Evolutionary conservation across 2,888 invertebrate genomes (phyloP).

Genomic region (Platycheirus albimanus): DNA sequence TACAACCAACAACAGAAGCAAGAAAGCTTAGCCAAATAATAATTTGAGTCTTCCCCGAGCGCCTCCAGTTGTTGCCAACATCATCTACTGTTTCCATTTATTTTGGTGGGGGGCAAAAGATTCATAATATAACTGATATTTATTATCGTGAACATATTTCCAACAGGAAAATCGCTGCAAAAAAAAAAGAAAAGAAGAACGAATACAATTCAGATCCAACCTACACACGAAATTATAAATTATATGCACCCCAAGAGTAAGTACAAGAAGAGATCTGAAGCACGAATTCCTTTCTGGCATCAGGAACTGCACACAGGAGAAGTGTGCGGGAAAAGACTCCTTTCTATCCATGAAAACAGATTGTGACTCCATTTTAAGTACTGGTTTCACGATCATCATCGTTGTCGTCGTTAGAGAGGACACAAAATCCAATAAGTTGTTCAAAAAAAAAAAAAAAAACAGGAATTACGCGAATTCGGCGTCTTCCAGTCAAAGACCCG

Average conservation of each 20-base stretch:
- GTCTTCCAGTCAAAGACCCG: conserved; percentile 70
- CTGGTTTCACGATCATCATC: conserved; percentile 69
- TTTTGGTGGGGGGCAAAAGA: conserved; percentile 6
- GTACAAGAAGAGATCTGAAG: conserved; percentile 55
- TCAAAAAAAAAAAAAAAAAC: neutral
- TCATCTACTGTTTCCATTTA: conserved; percentile 17
- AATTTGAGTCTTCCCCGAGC: conserved; percentile 30
- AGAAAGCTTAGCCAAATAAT: conserved; percentile 70
- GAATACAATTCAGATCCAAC: conserved; percentile 46
- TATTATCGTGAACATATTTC: conserved; percentile 46
- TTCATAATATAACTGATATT: conserved; percentile 58
- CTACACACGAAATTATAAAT: conserved; percentile 69
- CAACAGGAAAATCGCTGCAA: conserved; percentile 17
- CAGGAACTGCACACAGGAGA: conserved; percentile 1
- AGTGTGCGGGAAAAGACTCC: conserved; percentile 33
- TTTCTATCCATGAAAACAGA: conserved; percentile 59
- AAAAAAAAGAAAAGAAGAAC: conserved; percentile 26
- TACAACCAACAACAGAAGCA: conserved; percentile 58
- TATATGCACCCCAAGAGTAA: conserved; percentile 61
- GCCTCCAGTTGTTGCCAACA: conserved; percentile 18
- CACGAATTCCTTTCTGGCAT: conserved; percentile 59
- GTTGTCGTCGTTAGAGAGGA: conserved; percentile 58
- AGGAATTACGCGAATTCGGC: conserved; percentile 41
- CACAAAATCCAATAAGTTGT: conserved; percentile 48
- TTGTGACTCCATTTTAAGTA: conserved; percentile 66